These are phyloP conservation scores for Phylloscopus whistleri DNA, from an alignment of 2,113 vertebrate species.

Conservation along the genomic window DNA sequence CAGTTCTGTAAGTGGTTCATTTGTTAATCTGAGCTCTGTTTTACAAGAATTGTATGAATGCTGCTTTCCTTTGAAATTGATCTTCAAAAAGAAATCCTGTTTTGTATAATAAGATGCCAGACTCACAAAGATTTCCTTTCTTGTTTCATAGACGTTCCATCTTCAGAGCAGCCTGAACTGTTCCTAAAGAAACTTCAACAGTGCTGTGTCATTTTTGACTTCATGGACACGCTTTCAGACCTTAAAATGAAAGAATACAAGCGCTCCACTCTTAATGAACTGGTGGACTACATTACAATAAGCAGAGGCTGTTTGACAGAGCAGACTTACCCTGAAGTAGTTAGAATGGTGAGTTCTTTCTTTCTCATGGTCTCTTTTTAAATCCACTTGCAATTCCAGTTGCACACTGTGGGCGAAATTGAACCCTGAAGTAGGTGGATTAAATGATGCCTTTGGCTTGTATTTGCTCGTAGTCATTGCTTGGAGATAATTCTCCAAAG, in stretches of 20 bases:
- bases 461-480: not conserved
- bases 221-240: conserved; percentile 99
- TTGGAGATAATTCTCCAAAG: conserved; percentile 23
- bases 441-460: conserved; percentile 48
- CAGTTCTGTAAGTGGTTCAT: not conserved
- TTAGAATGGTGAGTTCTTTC: conserved; percentile 95
- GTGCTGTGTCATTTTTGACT: conserved; percentile 99
- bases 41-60: conserved; percentile 58
- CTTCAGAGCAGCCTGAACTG: conserved; percentile 97
- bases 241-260: conserved; percentile 99
- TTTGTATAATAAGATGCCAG: conserved; percentile 72
- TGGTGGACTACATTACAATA: conserved; percentile 99
- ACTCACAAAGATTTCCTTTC: conserved; percentile 75
- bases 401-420: not conserved
- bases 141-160: conserved; percentile 89
- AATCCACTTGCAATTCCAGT: conserved; percentile 13
- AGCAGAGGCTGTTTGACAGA: conserved; percentile 99
- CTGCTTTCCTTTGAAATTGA: conserved; percentile 68
- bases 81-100: conserved; percentile 72
- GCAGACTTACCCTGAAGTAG: conserved; percentile 98
- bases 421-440: conserved; percentile 22
- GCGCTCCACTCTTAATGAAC: conserved; percentile 99
- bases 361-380: conserved; percentile 68
- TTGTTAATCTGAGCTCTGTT: conserved; percentile 62
- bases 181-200: conserved; percentile 99